Evolutionary conservation across 2,888 invertebrate species (phyloP), one percentile per base, ranked within the genome.

Genomic region (Harmothoe impar): DNA sequence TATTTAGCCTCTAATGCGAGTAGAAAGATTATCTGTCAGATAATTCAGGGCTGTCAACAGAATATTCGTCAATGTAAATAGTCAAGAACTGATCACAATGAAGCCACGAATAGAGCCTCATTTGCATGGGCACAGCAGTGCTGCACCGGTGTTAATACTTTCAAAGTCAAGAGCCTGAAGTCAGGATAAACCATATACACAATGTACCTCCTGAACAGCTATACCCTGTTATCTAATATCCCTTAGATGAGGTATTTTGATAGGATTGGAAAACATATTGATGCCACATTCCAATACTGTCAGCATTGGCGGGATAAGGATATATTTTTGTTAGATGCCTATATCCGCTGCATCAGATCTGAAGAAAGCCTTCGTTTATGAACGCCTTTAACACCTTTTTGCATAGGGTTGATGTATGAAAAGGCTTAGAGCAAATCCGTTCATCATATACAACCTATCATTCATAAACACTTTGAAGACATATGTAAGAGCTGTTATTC

Each of bases 381-480:
- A n/a, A 62, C 62, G 15, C 62, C 20, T 20, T 20, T n/a, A 62
- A 43, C 10, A 43, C 43, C 43, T 43, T 43, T 43, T 43, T 43
- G 43, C 43, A n/a, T 20, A 20, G 62, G 62, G 62, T 15, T 62
- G n/a, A 20, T 62, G 3, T n/a, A 62, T 62, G 62, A 62, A 62
- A 62, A 10, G 43, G 62, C 62, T 62, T 62, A n/a, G 62, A n/a
- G 62, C n/a, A 12, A 15, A 62, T 20, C n/a, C 62, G 10, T 10
- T 43, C 10, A 62, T 62, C 62, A 62, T 20, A 3, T 20, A 62
- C 62, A 20, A 62, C 12, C 62, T n/a, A 62, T 62, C 62, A 62
- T 3, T 62, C 62, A 62, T 62, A n/a, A 62, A 62, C n/a, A 62
- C 62, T 62, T 62, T 62, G 62, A 62, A 62, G 62, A 62, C 20